phyloP scores from a whole-genome alignment of 1,140 invertebrate genomes.

The Aleiodes sp. region DNA sequence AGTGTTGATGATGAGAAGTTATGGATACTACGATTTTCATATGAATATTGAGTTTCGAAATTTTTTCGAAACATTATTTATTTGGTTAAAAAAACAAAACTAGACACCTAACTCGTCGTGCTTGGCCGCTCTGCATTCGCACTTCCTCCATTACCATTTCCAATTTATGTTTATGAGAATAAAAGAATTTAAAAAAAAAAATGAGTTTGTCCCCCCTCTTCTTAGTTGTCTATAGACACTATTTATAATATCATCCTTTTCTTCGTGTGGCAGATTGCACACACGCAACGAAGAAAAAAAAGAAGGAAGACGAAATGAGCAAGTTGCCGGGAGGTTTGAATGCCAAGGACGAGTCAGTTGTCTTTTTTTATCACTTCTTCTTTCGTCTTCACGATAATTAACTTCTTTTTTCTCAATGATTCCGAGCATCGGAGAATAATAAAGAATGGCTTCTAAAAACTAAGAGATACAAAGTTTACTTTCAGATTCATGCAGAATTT shows the following conservation, averaged over 20 bases:
- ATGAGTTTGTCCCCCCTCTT: not conserved
- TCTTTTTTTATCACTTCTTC: not conserved
- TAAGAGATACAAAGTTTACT: not conserved
- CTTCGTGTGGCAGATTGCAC: not conserved
- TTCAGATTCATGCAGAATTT: conserved; percentile 12
- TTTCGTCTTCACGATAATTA: not conserved
- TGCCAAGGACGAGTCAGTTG: conserved; percentile 31
- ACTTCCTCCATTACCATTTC: not conserved
- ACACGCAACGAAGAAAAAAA: not conserved
- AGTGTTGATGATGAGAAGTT: too few species aligned
- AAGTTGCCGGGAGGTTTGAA: not conserved
- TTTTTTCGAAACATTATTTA: not conserved
- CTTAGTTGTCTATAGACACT: too few species aligned
- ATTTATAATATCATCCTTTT: not conserved
- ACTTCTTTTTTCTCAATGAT: too few species aligned
- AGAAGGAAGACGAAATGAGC: too few species aligned
- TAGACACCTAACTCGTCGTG: too few species aligned
- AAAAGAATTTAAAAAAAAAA: not conserved
- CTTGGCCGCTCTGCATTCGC: not conserved
- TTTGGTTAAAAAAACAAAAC: not conserved
- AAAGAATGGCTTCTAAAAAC: too few species aligned
- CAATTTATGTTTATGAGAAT: not conserved
- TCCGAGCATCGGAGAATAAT: too few species aligned
- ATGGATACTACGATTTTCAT: too few species aligned
- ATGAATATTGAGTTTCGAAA: too few species aligned